These are phyloP conservation scores for Morone saxatilis DNA, from an alignment of 2,113 vertebrate genomes.

Conservation along the genomic window DNA sequence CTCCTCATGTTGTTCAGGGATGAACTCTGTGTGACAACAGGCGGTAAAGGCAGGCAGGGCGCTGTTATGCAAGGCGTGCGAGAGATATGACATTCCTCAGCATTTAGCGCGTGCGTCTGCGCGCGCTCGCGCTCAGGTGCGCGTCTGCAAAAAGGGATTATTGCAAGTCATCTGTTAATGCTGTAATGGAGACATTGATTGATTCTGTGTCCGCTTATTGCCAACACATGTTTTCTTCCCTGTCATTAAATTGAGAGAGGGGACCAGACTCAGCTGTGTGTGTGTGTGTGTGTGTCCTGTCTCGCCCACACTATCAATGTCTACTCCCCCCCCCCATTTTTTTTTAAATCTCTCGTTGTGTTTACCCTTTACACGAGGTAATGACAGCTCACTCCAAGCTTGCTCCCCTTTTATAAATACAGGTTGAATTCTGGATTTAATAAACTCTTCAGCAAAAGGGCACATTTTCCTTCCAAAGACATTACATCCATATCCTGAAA, in stretches of 20 bases:
- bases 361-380: constrained; percentile 48
- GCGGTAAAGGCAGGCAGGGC: constrained; percentile 1
- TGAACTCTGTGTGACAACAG: constrained; percentile 52
- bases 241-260: neutral
- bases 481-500: neutral
- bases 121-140: neutral
- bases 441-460: constrained; percentile 34
- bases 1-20: constrained; percentile 7
- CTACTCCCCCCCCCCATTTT: neutral
- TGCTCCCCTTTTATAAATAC: neutral
- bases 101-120: constrained; percentile 28
- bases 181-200: neutral
- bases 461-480: neutral
- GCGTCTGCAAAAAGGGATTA: constrained; percentile 21
- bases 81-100: constrained; percentile 61
- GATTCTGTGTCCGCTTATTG: neutral
- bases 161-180: constrained; percentile 36
- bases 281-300: constrained; percentile 20
- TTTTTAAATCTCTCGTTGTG: constrained; percentile 39
- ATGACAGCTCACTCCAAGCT: constrained; percentile 14
- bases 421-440: constrained; percentile 26
- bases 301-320: constrained; percentile 30
- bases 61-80: neutral
- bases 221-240: neutral
- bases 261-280: neutral